Evolutionary conservation across 23 tunicate species (phyloP).

Genomic region (Styela plicata): DNA sequence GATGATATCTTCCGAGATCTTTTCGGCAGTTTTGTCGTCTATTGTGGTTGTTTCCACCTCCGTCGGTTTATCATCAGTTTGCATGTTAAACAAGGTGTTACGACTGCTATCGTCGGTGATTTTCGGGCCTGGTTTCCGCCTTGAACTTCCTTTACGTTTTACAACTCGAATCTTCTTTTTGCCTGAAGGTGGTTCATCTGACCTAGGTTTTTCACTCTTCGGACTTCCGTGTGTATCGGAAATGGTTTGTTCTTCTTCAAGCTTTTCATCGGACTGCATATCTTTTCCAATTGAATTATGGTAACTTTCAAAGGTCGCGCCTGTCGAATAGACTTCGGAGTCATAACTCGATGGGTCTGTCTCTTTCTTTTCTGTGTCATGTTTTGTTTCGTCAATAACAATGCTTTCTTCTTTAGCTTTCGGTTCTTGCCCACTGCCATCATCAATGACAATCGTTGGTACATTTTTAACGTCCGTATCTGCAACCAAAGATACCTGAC

Average conservation of each 20-base stretch:
- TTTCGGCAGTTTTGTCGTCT: background rate
- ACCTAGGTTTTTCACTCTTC: background rate
- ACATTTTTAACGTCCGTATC: background rate
- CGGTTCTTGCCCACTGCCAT: background rate
- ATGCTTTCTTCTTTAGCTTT: background rate
- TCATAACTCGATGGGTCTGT: background rate
- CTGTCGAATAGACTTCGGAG: background rate
- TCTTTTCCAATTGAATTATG: slow-evolving; percentile 13
- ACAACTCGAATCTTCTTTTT: slow-evolving; percentile 20
- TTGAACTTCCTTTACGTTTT: slow-evolving; percentile 28
- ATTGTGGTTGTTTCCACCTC: background rate
- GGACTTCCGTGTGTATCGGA: background rate
- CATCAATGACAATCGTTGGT: slow-evolving; percentile 8
- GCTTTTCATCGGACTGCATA: background rate
- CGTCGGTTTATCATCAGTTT: background rate
- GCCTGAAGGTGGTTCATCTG: background rate
- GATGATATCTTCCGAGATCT: background rate
- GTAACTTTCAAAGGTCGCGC: slow-evolving; percentile 18
- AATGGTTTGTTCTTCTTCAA: background rate
- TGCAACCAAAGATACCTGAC: background rate
- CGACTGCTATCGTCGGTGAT: slow-evolving; percentile 17
- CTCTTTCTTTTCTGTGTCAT: background rate
- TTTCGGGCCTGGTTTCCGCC: background rate
- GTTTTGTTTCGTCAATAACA: background rate
- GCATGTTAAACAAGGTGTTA: slow-evolving; percentile 7